Conservation (phyloP, 1,140 invertebrate genomes). For the Bombus polaris region DNA sequence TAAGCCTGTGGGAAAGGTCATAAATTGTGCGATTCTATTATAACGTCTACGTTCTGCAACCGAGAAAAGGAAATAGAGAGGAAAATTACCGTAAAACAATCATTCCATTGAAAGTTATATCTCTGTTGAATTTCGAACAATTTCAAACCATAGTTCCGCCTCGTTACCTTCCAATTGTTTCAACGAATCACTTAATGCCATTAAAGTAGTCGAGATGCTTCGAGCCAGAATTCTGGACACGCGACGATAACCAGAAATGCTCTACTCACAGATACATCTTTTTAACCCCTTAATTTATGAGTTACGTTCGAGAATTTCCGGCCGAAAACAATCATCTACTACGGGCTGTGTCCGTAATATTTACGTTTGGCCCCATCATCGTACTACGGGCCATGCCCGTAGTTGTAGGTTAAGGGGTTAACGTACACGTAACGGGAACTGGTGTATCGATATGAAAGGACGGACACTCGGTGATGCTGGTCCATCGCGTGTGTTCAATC, state of each 20-base stretch:
- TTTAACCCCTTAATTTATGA: not conserved
- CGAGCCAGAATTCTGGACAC: too few species aligned
- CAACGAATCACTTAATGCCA: not conserved
- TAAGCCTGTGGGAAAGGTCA: not conserved
- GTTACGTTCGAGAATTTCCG: too few species aligned
- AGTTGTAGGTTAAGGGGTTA: too few species aligned
- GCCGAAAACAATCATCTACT: too few species aligned
- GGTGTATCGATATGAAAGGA: not conserved
- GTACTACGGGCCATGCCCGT: too few species aligned
- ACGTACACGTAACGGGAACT: not conserved
- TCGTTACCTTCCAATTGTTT: not conserved
- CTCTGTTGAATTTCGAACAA: not conserved
- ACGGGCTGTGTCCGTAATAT: too few species aligned
- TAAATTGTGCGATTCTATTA: not conserved
- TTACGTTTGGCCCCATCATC: too few species aligned
- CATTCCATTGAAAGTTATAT: not conserved
- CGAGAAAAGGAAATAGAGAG: too few species aligned
- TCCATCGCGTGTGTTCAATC: not conserved
- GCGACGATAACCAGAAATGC: not conserved
- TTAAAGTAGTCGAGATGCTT: slow-evolving; percentile 9
- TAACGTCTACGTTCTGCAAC: not conserved
- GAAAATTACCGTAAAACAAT: not conserved
- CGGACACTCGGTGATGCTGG: not conserved
- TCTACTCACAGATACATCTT: not conserved
- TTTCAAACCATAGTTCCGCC: not conserved